Conservation (phyloP, 1,140 invertebrate genomes). For the Acromyrmex echinatior region DNA sequence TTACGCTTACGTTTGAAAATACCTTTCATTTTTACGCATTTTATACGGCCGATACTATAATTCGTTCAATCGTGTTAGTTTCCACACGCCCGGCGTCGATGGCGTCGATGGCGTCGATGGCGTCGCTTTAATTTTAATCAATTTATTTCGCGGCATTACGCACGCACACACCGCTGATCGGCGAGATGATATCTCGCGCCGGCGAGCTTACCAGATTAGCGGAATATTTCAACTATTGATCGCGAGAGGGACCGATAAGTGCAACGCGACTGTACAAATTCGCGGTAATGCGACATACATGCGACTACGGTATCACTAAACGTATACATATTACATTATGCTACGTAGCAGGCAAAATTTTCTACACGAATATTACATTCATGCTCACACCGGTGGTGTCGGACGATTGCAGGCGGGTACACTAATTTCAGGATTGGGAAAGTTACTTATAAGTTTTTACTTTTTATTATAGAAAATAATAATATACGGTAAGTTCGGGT, state of each 20-base stretch:
- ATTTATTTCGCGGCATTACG: conserved; percentile 51
- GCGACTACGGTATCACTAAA: neutral
- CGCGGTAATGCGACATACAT: neutral
- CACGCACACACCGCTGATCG: neutral
- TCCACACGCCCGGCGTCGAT: conserved; percentile 4
- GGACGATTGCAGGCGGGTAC: neutral
- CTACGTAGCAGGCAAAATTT: conserved; percentile 13
- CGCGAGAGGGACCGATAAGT: conserved; percentile 36
- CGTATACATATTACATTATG: neutral
- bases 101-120: neutral
- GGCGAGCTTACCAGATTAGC: conserved; percentile 36
- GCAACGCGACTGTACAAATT: conserved; percentile 18
- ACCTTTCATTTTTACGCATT: neutral
- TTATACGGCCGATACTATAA: neutral
- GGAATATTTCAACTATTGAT: conserved; percentile 50
- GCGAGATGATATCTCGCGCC: conserved; percentile 44
- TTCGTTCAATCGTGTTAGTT: neutral
- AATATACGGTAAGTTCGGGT: no score
- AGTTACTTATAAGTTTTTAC: no score
- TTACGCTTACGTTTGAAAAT: neutral
- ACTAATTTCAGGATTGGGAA: neutral
- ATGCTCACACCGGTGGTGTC: conserved; percentile 17
- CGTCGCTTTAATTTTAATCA: conserved; percentile 52
- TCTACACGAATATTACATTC: conserved; percentile 10
- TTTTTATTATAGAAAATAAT: no score